These are phyloP conservation scores for Coenobita brevimanus DNA, from an alignment of 1,140 invertebrate species.

Conservation along the genomic window DNA sequence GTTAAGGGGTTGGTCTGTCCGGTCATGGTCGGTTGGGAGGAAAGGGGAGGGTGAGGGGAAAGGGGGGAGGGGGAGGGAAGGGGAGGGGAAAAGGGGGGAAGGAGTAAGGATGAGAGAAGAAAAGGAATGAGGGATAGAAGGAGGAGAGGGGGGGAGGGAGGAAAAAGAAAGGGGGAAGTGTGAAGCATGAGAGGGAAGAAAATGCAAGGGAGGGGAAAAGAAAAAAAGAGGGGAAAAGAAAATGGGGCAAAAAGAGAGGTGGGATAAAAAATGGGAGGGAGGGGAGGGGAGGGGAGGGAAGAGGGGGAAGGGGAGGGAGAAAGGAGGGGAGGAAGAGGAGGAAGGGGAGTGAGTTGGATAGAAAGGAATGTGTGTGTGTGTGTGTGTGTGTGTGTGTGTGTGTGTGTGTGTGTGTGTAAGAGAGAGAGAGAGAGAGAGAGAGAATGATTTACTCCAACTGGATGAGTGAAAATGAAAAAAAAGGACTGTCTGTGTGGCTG, in stretches of 20 bases:
- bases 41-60: not conserved
- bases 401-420: not conserved
- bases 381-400: not conserved
- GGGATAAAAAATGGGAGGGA: too few species aligned
- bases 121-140: not conserved
- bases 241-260: not conserved
- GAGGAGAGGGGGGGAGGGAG: not conserved
- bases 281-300: not conserved
- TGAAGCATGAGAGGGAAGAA: too few species aligned
- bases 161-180: not conserved
- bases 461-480: too few species aligned
- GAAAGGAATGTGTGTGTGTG: too few species aligned
- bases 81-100: too few species aligned
- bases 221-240: conserved; percentile 5
- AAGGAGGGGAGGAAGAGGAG: too few species aligned
- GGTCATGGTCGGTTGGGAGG: too few species aligned
- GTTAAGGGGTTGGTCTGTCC: too few species aligned
- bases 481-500: too few species aligned
- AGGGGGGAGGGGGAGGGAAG: too few species aligned
- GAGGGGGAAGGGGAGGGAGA: not conserved
- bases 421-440: not conserved
- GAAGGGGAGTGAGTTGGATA: too few species aligned
- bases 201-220: not conserved
- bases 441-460: too few species aligned
- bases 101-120: not conserved